These are phyloP conservation scores for Lagocephalus sceleratus DNA, from an alignment of 2,797 vertebrate species.

Conservation along the genomic window DNA sequence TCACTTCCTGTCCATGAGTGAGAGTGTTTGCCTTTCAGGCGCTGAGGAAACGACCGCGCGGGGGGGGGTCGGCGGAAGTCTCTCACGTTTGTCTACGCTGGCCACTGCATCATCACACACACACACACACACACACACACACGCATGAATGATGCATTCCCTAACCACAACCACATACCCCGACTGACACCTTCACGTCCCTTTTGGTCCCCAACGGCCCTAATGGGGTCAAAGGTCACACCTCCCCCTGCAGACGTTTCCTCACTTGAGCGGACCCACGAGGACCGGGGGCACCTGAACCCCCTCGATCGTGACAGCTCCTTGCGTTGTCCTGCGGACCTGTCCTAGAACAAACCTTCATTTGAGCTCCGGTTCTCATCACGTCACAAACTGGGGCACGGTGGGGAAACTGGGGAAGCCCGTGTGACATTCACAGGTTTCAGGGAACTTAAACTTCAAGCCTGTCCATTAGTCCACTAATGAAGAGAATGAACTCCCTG, in stretches of 20 bases:
- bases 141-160: neutral
- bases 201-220: no score
- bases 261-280: no score
- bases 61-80: conserved; percentile 64
- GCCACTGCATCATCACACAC: conserved; percentile 34
- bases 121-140: conserved; percentile 24
- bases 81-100: conserved; percentile 66
- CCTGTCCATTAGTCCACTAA: neutral
- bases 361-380: no score
- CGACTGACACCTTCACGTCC: neutral
- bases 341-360: no score
- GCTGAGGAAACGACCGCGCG: conserved; percentile 76
- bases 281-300: no score
- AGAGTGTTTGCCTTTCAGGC: conserved; percentile 77
- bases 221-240: no score
- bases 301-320: no score
- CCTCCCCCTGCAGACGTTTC: no score
- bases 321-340: no score
- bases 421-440: neutral
- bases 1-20: conserved; percentile 75
- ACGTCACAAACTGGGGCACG: no score
- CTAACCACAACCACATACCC: neutral
- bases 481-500: no score
- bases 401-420: no score
- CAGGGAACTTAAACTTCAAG: neutral